Conservation (phyloP, 2,113 vertebrate genomes). For the Leuciscus idus region DNA sequence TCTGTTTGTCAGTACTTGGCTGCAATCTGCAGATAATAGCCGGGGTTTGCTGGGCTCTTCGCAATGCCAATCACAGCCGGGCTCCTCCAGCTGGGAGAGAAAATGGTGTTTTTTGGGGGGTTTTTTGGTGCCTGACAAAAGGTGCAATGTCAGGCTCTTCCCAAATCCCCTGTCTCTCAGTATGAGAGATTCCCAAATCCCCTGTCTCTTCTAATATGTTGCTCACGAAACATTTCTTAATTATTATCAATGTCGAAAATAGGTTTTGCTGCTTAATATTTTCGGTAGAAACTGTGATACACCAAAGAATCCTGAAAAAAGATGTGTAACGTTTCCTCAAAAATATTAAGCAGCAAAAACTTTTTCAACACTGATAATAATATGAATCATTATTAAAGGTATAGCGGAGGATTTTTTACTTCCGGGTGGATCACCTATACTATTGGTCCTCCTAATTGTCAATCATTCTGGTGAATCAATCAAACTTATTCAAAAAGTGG, state of each 20-base stretch:
- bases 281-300: too few relatives aligned
- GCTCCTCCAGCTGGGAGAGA: constrained; percentile 27
- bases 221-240: too few relatives aligned
- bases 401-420: too few relatives aligned
- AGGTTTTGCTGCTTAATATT: too few relatives aligned
- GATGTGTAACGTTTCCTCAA: not conserved
- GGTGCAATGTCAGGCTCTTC: constrained; percentile 38
- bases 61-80: constrained; percentile 10
- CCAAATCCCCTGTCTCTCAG: not conserved
- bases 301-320: too few relatives aligned
- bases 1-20: constrained; percentile 9
- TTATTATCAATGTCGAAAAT: too few relatives aligned
- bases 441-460: too few relatives aligned
- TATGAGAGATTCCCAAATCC: not conserved
- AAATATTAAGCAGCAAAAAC: not conserved
- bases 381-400: not conserved
- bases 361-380: not conserved
- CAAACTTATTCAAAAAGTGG: too few relatives aligned
- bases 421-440: too few relatives aligned
- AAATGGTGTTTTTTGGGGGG: not conserved
- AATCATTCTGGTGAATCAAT: too few relatives aligned
- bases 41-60: constrained; percentile 14
- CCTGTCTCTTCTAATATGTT: not conserved
- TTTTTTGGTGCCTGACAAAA: constrained; percentile 47
- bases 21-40: constrained; percentile 42